These are phyloP conservation scores for Echiichthys vipera DNA, from an alignment of 2,797 vertebrate genomes.

Conservation along the genomic window DNA sequence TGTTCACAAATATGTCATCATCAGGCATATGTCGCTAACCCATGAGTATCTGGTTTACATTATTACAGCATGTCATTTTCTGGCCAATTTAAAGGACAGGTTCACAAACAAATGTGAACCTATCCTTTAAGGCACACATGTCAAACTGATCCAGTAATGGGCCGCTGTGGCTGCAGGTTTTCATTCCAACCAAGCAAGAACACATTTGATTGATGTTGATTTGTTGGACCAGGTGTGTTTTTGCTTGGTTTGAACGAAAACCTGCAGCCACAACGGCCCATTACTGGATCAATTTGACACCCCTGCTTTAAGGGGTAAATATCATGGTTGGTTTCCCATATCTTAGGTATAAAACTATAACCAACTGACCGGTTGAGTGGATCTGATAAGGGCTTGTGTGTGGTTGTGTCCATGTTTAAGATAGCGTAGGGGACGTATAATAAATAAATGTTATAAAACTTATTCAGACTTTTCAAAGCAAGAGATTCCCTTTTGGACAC, in stretches of 20 bases:
- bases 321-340: background rate
- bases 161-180: too few species aligned
- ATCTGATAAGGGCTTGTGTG: conserved; percentile 45
- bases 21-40: conserved; percentile 56
- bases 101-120: background rate
- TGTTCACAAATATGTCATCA: conserved; percentile 32
- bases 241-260: too few species aligned
- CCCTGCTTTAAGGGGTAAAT: too few species aligned
- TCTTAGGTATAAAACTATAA: conserved; percentile 15
- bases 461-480: conserved; percentile 3
- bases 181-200: too few species aligned
- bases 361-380: conserved; percentile 18
- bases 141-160: too few species aligned
- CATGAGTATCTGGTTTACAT: conserved; percentile 44
- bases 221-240: too few species aligned
- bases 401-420: conserved; percentile 19
- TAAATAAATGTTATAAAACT: conserved; percentile 16
- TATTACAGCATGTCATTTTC: conserved; percentile 61
- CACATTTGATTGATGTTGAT: too few species aligned
- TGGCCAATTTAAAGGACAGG: conserved; percentile 43
- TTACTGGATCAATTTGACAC: too few species aligned
- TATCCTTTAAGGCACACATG: background rate
- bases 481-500: conserved; percentile 27
- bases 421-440: conserved; percentile 4
- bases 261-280: too few species aligned